Conservation (phyloP, 2,888 invertebrate species). For the Macrostomum cliftonense region DNA sequence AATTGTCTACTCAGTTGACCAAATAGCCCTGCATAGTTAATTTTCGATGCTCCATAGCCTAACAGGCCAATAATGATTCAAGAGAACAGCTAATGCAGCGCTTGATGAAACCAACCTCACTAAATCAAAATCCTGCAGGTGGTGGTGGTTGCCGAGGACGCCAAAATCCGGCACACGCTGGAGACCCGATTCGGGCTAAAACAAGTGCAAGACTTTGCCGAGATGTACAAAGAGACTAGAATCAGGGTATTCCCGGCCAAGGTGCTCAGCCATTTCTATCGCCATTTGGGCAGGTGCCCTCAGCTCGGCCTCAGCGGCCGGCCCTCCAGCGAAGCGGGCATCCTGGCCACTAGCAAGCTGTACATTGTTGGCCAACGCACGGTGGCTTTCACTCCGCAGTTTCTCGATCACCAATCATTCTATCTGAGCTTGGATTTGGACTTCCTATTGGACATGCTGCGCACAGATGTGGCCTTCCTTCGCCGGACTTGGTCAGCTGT, state of each 20-base stretch:
- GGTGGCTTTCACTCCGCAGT: conserved; percentile 96
- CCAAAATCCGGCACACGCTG: conserved; percentile 70
- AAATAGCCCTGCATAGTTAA: no score
- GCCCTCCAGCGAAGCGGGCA: conserved; percentile 82
- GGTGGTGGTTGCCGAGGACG: conserved; percentile 84
- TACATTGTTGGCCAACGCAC: conserved; percentile 75
- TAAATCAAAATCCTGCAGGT: no score
- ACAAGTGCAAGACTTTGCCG: conserved; percentile 61
- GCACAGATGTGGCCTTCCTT: conserved; percentile 88
- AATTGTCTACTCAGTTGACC: no score
- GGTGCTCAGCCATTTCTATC: conserved; percentile 80
- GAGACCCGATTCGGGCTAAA: neutral
- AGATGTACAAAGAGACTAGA: conserved; percentile 53
- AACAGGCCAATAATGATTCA: no score
- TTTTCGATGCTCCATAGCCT: no score
- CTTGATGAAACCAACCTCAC: no score
- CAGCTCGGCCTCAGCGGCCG: conserved; percentile 82
- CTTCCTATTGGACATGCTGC: conserved; percentile 88
- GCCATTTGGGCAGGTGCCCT: conserved; percentile 55
- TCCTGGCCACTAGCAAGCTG: conserved; percentile 87
- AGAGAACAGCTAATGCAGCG: no score
- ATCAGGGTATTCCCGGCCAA: conserved; percentile 92
- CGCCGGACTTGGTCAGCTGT: conserved; percentile 94
- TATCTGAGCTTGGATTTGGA: conserved; percentile 95
- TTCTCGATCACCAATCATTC: conserved; percentile 82